A percentile compares a stretch with the other conserved stretches of the same genome.
phyloP scores from a whole-genome alignment of 1,140 invertebrate species.

The Papilio aristodemus region DNA sequence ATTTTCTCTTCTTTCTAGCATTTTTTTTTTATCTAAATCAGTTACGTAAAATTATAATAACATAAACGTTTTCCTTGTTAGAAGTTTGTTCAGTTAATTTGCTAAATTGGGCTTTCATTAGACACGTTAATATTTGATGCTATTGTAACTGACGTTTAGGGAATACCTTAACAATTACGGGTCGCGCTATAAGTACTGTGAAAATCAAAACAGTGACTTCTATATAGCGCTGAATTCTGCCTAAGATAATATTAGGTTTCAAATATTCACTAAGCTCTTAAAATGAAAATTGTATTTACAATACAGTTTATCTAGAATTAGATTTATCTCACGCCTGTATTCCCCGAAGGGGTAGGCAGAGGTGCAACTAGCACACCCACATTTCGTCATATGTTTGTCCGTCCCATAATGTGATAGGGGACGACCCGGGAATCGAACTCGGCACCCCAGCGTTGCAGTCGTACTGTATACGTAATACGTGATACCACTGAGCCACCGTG shows the following conservation, averaged over 20 bases:
- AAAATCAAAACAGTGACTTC: conserved; percentile 36
- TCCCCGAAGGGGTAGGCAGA: too few relatives aligned
- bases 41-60: background rate
- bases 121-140: conserved; percentile 58
- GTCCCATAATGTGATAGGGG: too few relatives aligned
- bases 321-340: too few relatives aligned
- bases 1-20: background rate
- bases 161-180: conserved; percentile 52
- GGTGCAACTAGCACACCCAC: too few relatives aligned
- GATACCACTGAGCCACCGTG: too few relatives aligned
- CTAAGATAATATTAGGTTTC: background rate
- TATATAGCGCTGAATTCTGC: background rate
- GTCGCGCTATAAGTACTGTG: conserved; percentile 37
- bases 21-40: background rate
- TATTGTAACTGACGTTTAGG: conserved; percentile 52
- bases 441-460: too few relatives aligned
- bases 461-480: too few relatives aligned
- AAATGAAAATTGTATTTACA: too few relatives aligned
- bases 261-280: too few relatives aligned
- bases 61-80: conserved; percentile 25
- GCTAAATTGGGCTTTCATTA: conserved; percentile 59
- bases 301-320: too few relatives aligned
- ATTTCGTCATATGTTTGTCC: too few relatives aligned
- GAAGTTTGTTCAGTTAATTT: conserved; percentile 56
- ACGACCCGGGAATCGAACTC: too few relatives aligned